Evolutionary conservation across 2,113 vertebrate species (phyloP), one percentile per base, ranked within the genome.

Genomic region (Chaetodon auriga): DNA sequence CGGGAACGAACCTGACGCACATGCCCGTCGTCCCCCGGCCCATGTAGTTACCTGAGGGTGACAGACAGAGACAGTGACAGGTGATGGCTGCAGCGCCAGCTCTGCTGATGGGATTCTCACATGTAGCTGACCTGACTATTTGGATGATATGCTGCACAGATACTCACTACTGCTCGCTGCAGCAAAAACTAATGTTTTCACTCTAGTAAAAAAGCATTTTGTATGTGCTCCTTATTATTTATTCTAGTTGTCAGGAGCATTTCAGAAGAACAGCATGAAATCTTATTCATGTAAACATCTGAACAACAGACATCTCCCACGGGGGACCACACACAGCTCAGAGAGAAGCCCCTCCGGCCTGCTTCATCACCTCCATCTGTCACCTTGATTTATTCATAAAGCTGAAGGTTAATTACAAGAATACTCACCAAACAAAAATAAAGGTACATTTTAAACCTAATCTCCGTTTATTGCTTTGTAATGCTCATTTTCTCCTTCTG

Each of bases 1-100:
- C 92, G 23, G 98, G 98, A 68, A 98, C 97, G 70, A 99, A 99
- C 73, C 97, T 96, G 80, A 97, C 97, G 83, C 98, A 98, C 97
- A 99, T 98, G 73, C 98, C 98, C 21, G 97, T 96, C 60, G 97
- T 99, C 68, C 97, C 97, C 25, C 97, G 95, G 10, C 97, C 97
- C 93, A 96, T 96, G 86, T 98, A 99, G 94, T 98, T 99, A 74
- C 97, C 98, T 99, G 72, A 4, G 58, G 64, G 53, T 38, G 66
- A 61, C 49, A 70, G 10, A 21, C 1, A 63, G 38, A 13, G 25
- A 55, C 10, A 21, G 51, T n/a, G 2, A 2, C 10, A 5, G 6
- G 53, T n/a, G 53, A n/a, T 12, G 51, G 30, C 30, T 30, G 30
- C 30, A 30, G 30, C 30, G 3, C 23, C 53, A 3, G 51, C 19